These are phyloP conservation scores for Eristalis pertinax DNA, from an alignment of 2,888 invertebrate species.

Conservation along the genomic window DNA sequence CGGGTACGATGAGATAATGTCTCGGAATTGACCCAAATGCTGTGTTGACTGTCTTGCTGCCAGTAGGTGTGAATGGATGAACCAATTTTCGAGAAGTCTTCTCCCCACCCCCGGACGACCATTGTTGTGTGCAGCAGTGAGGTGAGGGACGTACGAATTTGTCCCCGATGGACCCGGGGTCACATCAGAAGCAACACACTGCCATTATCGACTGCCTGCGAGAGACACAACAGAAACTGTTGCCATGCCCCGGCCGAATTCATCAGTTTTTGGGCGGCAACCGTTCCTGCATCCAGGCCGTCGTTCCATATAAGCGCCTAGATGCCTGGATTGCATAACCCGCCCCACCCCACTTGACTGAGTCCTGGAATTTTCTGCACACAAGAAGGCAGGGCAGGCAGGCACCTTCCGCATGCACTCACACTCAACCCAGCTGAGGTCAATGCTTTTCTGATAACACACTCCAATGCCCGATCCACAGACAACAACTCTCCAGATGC, in stretches of 20 bases:
- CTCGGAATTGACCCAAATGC: constrained; percentile 59
- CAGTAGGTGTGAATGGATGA: constrained; percentile 54
- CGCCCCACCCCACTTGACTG: background rate
- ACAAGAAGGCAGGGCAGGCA: background rate
- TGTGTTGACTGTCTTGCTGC: background rate
- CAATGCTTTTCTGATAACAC: constrained; percentile 69
- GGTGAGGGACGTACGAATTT: too few relatives aligned
- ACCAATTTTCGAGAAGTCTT: constrained; percentile 44
- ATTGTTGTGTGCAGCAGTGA: background rate
- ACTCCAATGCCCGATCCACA: constrained; percentile 8
- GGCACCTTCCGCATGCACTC: background rate
- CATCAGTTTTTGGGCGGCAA: background rate
- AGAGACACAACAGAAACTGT: background rate
- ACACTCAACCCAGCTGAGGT: constrained; percentile 53
- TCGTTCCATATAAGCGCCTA: background rate
- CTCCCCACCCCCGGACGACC: constrained; percentile 47
- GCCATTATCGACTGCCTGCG: too few relatives aligned
- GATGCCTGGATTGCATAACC: constrained; percentile 17
- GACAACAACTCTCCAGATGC: constrained; percentile 19
- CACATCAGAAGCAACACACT: too few relatives aligned
- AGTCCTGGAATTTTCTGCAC: constrained; percentile 12
- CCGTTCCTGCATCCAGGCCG: background rate
- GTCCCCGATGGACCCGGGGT: too few relatives aligned
- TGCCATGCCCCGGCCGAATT: background rate
- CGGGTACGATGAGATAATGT: constrained; percentile 27